Evolutionary conservation across 2,888 invertebrate genomes (phyloP).

Genomic region (Phalangium opilio): DNA sequence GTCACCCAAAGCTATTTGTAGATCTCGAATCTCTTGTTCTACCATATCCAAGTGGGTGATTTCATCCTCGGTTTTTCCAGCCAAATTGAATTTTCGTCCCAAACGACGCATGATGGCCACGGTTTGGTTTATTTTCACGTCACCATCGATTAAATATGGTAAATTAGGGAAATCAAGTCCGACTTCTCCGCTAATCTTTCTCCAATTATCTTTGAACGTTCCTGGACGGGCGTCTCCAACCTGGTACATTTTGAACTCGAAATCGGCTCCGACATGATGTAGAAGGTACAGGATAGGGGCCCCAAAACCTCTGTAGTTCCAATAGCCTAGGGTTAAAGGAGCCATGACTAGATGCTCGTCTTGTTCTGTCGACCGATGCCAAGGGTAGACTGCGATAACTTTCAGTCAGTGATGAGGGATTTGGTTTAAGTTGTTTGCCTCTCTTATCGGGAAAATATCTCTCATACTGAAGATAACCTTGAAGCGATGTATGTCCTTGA

Average conservation of each 20-base stretch:
- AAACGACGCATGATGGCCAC: constrained; percentile 17
- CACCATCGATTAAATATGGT: constrained; percentile 30
- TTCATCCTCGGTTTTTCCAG: constrained; percentile 13
- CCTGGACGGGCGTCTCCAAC: not conserved
- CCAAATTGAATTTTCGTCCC: constrained; percentile 17
- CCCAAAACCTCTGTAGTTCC: not conserved
- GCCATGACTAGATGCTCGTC: too few species aligned
- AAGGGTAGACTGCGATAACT: too few species aligned
- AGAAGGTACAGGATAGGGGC: not conserved
- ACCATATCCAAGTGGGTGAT: constrained; percentile 13
- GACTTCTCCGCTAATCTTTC: constrained; percentile 10
- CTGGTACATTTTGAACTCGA: not conserved
- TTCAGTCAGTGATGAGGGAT: too few species aligned
- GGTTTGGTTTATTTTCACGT: constrained; percentile 26
- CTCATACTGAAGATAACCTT: too few species aligned
- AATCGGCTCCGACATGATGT: not conserved
- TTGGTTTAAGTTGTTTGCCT: too few species aligned
- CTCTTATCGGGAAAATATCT: too few species aligned
- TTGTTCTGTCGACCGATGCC: too few species aligned
- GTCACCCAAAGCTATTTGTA: constrained; percentile 29
- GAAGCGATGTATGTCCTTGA: too few species aligned
- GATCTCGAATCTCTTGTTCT: constrained; percentile 28
- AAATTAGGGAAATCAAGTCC: constrained; percentile 30
- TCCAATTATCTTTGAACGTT: not conserved
- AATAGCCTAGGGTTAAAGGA: not conserved